phyloP scores from a whole-genome alignment of 2,888 invertebrate genomes.

The Leptinotarsa haldemani region DNA sequence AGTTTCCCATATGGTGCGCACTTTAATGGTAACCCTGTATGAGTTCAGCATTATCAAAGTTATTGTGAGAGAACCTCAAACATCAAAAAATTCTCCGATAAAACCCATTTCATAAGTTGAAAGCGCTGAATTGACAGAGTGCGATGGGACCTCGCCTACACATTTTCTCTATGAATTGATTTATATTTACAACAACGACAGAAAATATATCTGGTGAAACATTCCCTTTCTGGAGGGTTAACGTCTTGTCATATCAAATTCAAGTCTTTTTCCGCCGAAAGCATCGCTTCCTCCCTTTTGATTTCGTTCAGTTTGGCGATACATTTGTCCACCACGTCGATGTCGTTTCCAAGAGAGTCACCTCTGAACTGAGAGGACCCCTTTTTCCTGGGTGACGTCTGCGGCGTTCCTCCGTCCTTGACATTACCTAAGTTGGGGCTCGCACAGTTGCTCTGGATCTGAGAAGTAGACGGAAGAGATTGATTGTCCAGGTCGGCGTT shows the following conservation, averaged over 20 bases:
- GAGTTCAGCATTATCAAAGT: not conserved
- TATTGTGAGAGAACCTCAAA: not conserved
- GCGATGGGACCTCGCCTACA: constrained; percentile 52
- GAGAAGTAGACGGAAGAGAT: constrained; percentile 62
- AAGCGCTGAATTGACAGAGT: constrained; percentile 32
- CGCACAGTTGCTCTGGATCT: constrained; percentile 59
- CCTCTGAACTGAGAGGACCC: constrained; percentile 38
- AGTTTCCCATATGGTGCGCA: too few relatives aligned
- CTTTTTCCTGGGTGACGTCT: constrained; percentile 22
- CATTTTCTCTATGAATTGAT: constrained; percentile 62
- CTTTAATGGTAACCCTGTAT: too few relatives aligned
- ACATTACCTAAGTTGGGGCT: constrained; percentile 52
- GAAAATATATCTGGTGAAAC: constrained; percentile 64
- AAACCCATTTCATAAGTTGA: not conserved
- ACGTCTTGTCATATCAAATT: constrained; percentile 64
- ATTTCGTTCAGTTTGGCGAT: constrained; percentile 53
- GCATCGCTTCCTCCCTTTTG: constrained; percentile 53
- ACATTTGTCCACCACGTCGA: constrained; percentile 48
- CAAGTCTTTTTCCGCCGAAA: constrained; percentile 52
- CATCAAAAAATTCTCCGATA: not conserved
- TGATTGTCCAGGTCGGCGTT: constrained; percentile 55
- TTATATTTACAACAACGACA: constrained; percentile 66
- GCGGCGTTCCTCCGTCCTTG: constrained; percentile 22
- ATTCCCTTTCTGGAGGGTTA: constrained; percentile 60
- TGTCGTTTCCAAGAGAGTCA: constrained; percentile 43